A percentile compares a stretch with the other conserved stretches of the same genome.
Conservation (phyloP, 2,113 vertebrate genomes). For the Heterocephalus glaber region DNA sequence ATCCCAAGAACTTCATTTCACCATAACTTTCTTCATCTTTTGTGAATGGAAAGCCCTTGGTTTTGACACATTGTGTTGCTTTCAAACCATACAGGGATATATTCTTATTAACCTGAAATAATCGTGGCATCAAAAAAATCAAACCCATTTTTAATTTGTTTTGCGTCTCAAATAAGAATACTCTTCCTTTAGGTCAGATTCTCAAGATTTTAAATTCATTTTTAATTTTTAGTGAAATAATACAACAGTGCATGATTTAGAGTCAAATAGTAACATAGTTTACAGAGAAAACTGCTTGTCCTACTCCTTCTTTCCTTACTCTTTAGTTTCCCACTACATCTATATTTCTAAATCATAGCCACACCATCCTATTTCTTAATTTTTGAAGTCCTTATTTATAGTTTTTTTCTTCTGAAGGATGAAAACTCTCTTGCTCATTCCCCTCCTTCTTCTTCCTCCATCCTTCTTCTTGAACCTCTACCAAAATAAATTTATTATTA, state of each 20-base stretch:
- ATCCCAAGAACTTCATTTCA: neutral
- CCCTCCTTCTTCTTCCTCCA: neutral
- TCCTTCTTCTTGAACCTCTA: neutral
- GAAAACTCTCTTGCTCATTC: neutral
- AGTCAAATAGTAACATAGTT: neutral
- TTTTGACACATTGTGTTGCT: neutral
- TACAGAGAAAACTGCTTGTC: neutral
- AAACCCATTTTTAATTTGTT: conserved; percentile 6
- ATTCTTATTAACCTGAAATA: conserved; percentile 45
- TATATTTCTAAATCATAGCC: neutral
- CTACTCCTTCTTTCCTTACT: neutral
- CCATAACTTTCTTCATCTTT: neutral
- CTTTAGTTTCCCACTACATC: neutral
- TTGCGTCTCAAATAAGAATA: conserved; percentile 16
- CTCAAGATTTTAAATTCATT: conserved; percentile 19
- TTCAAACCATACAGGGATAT: neutral
- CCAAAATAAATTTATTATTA: neutral
- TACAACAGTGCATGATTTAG: neutral
- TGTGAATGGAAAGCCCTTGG: neutral
- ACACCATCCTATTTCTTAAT: neutral
- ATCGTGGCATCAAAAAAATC: neutral
- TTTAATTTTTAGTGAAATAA: conserved; percentile 30
- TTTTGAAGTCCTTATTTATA: neutral
- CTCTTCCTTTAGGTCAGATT: neutral
- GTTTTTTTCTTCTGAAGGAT: conserved; percentile 8